Evolutionary conservation across 2,797 vertebrate genomes (phyloP).

Genomic region (Sebastes reedi): DNA sequence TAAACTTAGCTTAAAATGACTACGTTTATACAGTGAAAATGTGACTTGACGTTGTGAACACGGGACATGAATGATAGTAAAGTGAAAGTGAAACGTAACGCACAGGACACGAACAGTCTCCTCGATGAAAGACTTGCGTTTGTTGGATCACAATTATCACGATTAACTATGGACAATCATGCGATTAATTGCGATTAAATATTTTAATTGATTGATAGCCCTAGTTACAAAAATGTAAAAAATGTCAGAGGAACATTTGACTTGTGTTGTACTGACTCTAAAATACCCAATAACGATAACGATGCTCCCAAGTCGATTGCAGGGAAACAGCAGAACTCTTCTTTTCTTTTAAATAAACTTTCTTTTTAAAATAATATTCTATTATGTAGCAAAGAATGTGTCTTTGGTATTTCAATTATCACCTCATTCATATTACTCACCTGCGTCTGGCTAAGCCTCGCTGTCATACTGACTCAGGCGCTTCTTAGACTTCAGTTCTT

Average conservation of each 20-base stretch:
- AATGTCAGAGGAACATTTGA: not conserved
- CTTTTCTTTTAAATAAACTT: not conserved
- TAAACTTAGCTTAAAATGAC: too few species aligned
- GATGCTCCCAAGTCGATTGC: not conserved
- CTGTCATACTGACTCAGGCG: constrained; percentile 87
- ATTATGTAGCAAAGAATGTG: not conserved
- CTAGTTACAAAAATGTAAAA: not conserved
- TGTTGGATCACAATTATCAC: too few species aligned
- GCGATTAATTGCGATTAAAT: too few species aligned
- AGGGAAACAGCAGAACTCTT: not conserved
- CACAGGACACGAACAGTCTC: too few species aligned
- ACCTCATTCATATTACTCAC: constrained; percentile 32
- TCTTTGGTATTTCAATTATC: not conserved
- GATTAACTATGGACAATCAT: too few species aligned
- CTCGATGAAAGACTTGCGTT: too few species aligned
- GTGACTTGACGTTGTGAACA: too few species aligned
- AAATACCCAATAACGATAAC: not conserved
- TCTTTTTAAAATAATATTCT: not conserved
- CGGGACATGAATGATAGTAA: too few species aligned
- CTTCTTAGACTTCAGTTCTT: constrained; percentile 92
- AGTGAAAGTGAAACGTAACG: too few species aligned
- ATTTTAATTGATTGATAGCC: too few species aligned
- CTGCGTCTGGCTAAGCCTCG: constrained; percentile 74
- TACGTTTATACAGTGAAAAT: not conserved
- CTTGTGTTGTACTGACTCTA: not conserved